Conservation (phyloP, 1,140 invertebrate species). For the Reticulitermes speratus region DNA sequence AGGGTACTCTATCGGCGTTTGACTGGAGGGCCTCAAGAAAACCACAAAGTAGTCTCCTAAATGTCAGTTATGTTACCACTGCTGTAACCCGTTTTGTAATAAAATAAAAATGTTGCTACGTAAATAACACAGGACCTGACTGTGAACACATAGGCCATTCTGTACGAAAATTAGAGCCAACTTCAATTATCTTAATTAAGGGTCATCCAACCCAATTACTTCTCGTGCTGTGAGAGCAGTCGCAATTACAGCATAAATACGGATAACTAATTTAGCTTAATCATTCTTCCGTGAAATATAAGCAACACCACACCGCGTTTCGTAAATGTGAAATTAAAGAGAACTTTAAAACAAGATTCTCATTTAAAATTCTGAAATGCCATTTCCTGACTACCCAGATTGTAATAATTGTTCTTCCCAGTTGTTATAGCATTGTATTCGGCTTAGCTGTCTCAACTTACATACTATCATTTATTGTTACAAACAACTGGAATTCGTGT, state of each 20-base stretch:
- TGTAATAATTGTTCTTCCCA: neutral
- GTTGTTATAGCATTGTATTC: neutral
- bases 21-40: too few species aligned
- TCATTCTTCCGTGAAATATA: constrained; percentile 17
- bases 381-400: neutral
- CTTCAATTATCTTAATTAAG: constrained; percentile 6
- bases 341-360: neutral
- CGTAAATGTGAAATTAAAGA: constrained; percentile 8
- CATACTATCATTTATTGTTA: neutral
- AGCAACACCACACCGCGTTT: neutral
- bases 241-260: neutral
- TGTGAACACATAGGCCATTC: neutral
- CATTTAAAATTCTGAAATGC: constrained; percentile 8
- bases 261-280: constrained; percentile 15
- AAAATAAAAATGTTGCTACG: neutral
- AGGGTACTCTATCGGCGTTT: too few species aligned
- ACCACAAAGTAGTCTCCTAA: too few species aligned
- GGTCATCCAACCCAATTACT: neutral
- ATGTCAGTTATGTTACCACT: too few species aligned
- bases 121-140: neutral
- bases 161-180: neutral
- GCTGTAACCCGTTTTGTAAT: neutral
- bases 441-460: neutral
- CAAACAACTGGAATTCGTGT: neutral
- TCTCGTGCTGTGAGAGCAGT: neutral